Evolutionary conservation across 2,888 invertebrate species (phyloP).

Genomic region (Orthosia gothica): DNA sequence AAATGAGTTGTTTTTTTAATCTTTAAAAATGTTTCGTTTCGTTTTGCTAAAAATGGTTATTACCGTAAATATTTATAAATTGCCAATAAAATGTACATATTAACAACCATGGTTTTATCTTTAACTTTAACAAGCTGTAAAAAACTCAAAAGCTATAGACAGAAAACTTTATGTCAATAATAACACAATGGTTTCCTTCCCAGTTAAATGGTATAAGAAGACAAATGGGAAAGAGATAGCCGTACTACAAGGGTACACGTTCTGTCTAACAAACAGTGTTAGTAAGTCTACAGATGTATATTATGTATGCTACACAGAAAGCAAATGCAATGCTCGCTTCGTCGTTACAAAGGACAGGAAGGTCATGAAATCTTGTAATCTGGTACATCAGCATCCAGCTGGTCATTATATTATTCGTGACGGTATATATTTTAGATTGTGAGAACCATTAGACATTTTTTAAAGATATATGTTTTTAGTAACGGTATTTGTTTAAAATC

Average conservation of each 20-base stretch:
- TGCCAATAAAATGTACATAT: neutral
- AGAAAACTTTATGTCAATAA: neutral
- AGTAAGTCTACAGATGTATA: slow-evolving; percentile 24
- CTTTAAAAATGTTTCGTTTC: neutral
- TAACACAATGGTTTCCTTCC: neutral
- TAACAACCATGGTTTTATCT: neutral
- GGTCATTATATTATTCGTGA: slow-evolving; percentile 6
- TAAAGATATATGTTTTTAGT: too few relatives aligned
- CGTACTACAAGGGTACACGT: slow-evolving; percentile 72
- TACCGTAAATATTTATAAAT: too few relatives aligned
- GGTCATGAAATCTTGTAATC: slow-evolving; percentile 14
- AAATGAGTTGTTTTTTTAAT: neutral
- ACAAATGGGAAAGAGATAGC: slow-evolving; percentile 67
- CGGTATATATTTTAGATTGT: neutral
- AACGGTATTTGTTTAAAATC: too few relatives aligned
- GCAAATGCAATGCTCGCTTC: slow-evolving; percentile 31
- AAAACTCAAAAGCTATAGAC: neutral
- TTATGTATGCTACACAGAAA: slow-evolving; percentile 24
- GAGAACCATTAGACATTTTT: neutral
- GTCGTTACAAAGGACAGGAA: slow-evolving; percentile 12
- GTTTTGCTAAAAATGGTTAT: too few relatives aligned
- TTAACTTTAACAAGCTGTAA: too few relatives aligned
- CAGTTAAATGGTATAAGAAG: slow-evolving; percentile 57
- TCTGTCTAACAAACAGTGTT: slow-evolving; percentile 56
- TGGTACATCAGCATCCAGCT: slow-evolving; percentile 35